These are phyloP conservation scores for Darevskia mixta DNA, from an alignment of 2,797 vertebrate species.

Conservation along the genomic window DNA sequence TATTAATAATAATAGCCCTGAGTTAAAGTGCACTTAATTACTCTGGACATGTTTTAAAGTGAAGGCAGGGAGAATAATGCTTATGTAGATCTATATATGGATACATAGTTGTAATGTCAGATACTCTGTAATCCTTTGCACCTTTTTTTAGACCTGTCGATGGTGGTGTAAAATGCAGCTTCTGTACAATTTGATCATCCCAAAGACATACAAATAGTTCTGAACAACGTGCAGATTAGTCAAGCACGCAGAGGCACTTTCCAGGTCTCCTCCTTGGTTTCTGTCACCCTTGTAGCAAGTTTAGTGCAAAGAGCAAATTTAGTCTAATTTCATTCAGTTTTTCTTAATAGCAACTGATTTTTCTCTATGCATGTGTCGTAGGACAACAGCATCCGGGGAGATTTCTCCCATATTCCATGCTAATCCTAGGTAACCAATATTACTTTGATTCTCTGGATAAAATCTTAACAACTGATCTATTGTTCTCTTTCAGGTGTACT, in stretches of 20 bases:
- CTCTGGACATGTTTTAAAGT: not conserved
- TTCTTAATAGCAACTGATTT: not conserved
- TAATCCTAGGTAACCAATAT: not conserved
- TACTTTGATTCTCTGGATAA: not conserved
- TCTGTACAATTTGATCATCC: not conserved
- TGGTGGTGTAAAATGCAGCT: not conserved
- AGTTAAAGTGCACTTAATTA: conserved; percentile 7
- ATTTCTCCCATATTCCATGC: not conserved
- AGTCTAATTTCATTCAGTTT: not conserved
- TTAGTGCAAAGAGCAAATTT: not conserved
- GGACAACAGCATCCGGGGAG: not conserved
- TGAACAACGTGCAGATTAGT: not conserved
- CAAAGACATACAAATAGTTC: not conserved
- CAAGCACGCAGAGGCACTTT: conserved; percentile 9
- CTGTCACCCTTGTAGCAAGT: not conserved
- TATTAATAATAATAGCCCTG: conserved; percentile 18
- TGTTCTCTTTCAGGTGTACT: not conserved
- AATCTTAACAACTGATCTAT: not conserved
- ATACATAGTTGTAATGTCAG: not conserved
- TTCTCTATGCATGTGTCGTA: not conserved
- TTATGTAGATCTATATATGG: not conserved
- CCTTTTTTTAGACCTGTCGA: not conserved
- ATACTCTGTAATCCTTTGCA: not conserved
- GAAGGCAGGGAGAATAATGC: not conserved
- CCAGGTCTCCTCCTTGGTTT: not conserved